Conservation (phyloP, 1,140 invertebrate genomes). For the Psix sp. region DNA sequence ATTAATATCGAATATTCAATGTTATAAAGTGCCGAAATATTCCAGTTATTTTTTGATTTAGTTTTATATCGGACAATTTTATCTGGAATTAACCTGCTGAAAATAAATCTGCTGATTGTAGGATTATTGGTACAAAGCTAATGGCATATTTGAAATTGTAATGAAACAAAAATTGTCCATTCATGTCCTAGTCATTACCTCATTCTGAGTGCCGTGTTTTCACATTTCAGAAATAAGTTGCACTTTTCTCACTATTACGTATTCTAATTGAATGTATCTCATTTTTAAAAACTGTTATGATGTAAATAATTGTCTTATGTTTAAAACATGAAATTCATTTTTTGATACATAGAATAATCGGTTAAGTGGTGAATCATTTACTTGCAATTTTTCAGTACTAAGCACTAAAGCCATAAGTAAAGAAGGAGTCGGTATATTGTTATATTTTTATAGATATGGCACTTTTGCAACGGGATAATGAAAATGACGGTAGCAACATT, state of each 20-base stretch:
- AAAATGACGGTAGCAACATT: no score
- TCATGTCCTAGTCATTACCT: constrained; percentile 1
- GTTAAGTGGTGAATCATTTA: no score
- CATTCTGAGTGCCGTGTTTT: constrained; percentile 9
- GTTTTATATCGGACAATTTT: neutral
- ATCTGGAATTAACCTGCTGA: neutral
- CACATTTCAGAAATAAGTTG: neutral
- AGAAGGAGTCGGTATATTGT: no score
- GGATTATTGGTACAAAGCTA: constrained; percentile 11
- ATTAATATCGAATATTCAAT: no score
- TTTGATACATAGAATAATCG: neutral
- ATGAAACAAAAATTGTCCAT: constrained; percentile 26
- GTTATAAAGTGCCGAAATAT: no score
- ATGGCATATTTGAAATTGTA: constrained; percentile 32
- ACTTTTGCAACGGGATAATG: no score
- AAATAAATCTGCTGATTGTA: constrained; percentile 13
- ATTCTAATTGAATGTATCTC: constrained; percentile 17
- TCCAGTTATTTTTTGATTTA: no score
- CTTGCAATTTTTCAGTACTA: no score
- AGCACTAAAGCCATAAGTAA: no score
- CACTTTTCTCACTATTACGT: constrained; percentile 10
- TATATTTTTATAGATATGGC: no score
- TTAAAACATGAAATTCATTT: neutral
- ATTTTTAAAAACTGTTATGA: constrained; percentile 1
- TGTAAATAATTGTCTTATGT: constrained; percentile 5